Evolutionary conservation across 2,113 vertebrate genomes (phyloP).

Genomic region (Cottus gobio): DNA sequence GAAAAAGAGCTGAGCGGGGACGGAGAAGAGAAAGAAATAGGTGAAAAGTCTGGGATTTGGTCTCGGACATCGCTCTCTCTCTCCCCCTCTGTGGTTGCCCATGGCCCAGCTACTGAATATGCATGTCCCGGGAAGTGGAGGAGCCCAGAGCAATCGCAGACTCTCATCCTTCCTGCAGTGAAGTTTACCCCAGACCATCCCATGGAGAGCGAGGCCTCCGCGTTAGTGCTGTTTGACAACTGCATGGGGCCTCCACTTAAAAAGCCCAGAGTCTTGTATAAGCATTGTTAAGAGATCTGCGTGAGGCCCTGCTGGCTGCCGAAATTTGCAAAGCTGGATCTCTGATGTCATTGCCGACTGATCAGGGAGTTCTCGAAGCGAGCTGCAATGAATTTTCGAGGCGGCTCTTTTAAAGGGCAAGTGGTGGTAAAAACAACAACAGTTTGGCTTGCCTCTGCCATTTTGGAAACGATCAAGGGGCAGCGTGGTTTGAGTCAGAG

Average conservation of each 20-base stretch:
- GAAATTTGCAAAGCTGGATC: slow-evolving; percentile 44
- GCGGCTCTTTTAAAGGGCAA: slow-evolving; percentile 53
- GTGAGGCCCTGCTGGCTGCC: slow-evolving; percentile 26
- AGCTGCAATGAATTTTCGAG: slow-evolving; percentile 67
- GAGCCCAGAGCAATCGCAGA: slow-evolving; percentile 69
- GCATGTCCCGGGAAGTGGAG: slow-evolving; percentile 58
- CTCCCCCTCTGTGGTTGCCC: slow-evolving; percentile 43
- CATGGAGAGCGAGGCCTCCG: slow-evolving; percentile 44
- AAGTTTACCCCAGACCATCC: slow-evolving; percentile 65
- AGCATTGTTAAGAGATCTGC: slow-evolving; percentile 61
- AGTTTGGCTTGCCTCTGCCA: slow-evolving; percentile 53
- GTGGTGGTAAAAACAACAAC: slow-evolving; percentile 61
- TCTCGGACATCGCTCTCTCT: slow-evolving; percentile 54
- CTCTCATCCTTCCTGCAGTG: slow-evolving; percentile 62
- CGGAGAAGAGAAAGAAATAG: slow-evolving; percentile 41
- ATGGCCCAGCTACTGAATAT: slow-evolving; percentile 72
- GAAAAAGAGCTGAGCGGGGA: slow-evolving; percentile 25
- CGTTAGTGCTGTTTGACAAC: slow-evolving; percentile 57
- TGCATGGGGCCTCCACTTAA: slow-evolving; percentile 46
- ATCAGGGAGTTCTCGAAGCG: slow-evolving; percentile 63
- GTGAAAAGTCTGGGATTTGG: slow-evolving; percentile 68
- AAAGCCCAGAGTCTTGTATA: slow-evolving; percentile 58
- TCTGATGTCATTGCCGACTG: slow-evolving; percentile 63
- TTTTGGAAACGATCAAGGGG: slow-evolving; percentile 41
- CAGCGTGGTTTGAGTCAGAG: slow-evolving; percentile 33